These are phyloP conservation scores for Gonatopus flavifemur DNA, from an alignment of 1,140 invertebrate genomes.

Conservation along the genomic window DNA sequence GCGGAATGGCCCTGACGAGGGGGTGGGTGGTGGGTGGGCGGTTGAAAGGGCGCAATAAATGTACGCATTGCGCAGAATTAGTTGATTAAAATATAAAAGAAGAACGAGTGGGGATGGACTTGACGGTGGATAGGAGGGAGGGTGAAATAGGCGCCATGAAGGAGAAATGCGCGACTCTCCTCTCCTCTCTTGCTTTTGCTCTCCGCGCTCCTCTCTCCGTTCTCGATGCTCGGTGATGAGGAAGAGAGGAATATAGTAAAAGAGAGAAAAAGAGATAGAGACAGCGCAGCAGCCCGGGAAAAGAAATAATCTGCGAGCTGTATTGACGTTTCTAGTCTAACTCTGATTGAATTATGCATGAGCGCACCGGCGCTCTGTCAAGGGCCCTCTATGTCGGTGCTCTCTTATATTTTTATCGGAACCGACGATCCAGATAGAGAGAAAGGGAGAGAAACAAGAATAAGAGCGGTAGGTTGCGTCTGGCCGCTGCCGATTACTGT, in stretches of 20 bases:
- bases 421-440: not conserved
- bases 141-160: constrained; percentile 28
- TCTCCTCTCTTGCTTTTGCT: constrained; percentile 3
- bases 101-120: constrained; percentile 45
- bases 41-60: constrained; percentile 56
- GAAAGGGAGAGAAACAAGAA: not conserved
- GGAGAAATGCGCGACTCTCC: constrained; percentile 28
- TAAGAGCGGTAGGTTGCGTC: no score
- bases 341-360: constrained; percentile 62
- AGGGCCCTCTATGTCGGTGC: constrained; percentile 14
- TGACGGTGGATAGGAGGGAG: constrained; percentile 7
- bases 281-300: constrained; percentile 56
- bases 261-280: constrained; percentile 16
- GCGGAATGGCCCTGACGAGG: constrained; percentile 42
- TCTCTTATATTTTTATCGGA: constrained; percentile 1
- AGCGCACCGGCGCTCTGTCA: constrained; percentile 54
- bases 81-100: constrained; percentile 60
- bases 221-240: constrained; percentile 2
- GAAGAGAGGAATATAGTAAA: constrained; percentile 8
- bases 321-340: constrained; percentile 62
- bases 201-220: constrained; percentile 14
- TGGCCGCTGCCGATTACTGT: not conserved
- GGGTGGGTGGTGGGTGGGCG: constrained; percentile 29
- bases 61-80: constrained; percentile 59
- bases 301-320: constrained; percentile 62